A percentile compares a stretch with the other conserved stretches of the same genome.
These are phyloP conservation scores for Chaetoderma sp. DNA, from an alignment of 2,888 invertebrate species.

Conservation along the genomic window DNA sequence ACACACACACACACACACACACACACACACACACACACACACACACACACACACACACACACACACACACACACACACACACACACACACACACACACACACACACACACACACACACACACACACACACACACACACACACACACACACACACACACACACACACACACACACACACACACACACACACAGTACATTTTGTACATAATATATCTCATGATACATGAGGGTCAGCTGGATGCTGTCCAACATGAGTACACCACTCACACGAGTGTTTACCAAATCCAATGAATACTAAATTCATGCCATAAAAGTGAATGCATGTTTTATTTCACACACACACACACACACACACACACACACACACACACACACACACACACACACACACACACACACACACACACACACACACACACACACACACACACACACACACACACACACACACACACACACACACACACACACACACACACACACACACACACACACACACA, in stretches of 20 bases:
- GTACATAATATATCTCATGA: too few species aligned
- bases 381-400: slow-evolving; percentile 7
- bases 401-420: slow-evolving; percentile 16
- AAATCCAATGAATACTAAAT: too few species aligned
- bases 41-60: slow-evolving; percentile 17
- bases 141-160: slow-evolving; percentile 11
- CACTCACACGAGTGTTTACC: too few species aligned
- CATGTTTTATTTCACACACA: too few species aligned
- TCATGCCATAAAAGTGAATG: too few species aligned
- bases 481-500: slow-evolving; percentile 3
- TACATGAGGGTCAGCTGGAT: too few species aligned
- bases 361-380: slow-evolving; percentile 1
- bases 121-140: slow-evolving; percentile 12
- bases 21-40: slow-evolving; percentile 18
- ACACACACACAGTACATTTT: background rate
- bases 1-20: slow-evolving; percentile 15
- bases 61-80: slow-evolving; percentile 2
- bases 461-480: slow-evolving; percentile 6
- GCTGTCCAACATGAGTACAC: too few species aligned
- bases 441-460: slow-evolving; percentile 10
- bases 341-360: slow-evolving; percentile 14
- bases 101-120: slow-evolving; percentile 12
- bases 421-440: slow-evolving; percentile 20
- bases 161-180: slow-evolving; percentile 19
- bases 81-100: slow-evolving; percentile 2